Percentiles rank a stretch among this genome's conserved stretches.
Conservation (phyloP, 2,113 vertebrate species). For the Lamprotornis superbus region DNA sequence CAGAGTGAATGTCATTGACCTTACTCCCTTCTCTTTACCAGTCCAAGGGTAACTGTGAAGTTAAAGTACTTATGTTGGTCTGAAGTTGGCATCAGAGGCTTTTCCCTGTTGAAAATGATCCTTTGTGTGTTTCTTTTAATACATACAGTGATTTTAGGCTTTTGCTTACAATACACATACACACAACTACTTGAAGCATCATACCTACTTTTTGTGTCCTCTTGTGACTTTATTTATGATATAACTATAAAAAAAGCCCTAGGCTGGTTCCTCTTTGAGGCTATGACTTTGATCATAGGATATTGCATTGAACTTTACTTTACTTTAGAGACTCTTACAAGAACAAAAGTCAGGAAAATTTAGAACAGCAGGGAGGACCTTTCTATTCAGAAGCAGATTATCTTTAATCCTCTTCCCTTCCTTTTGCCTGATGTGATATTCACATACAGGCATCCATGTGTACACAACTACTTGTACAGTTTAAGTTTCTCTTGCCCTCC, state of each 20-base stretch:
- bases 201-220: not conserved
- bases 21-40: not conserved
- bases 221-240: not conserved
- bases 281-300: not conserved
- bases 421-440: not conserved
- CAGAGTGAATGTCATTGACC: not conserved
- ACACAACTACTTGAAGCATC: not conserved
- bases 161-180: not conserved
- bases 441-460: not conserved
- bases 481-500: constrained; percentile 43
- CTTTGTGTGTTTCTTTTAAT: not conserved
- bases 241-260: not conserved
- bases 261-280: not conserved
- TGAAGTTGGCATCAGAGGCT: not conserved
- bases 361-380: not conserved
- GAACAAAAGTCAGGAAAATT: constrained; percentile 40
- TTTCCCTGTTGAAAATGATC: not conserved
- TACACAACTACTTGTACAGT: not conserved
- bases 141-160: not conserved
- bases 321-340: not conserved
- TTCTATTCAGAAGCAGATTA: constrained; percentile 14
- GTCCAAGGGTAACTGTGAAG: not conserved
- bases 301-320: not conserved
- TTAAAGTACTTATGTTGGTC: not conserved
- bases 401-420: constrained; percentile 34